A percentile compares a stretch with the other conserved stretches of the same genome.
These are phyloP conservation scores for Drosophila suboccidentalis DNA, from an alignment of 2,888 invertebrate genomes.

Conservation along the genomic window DNA sequence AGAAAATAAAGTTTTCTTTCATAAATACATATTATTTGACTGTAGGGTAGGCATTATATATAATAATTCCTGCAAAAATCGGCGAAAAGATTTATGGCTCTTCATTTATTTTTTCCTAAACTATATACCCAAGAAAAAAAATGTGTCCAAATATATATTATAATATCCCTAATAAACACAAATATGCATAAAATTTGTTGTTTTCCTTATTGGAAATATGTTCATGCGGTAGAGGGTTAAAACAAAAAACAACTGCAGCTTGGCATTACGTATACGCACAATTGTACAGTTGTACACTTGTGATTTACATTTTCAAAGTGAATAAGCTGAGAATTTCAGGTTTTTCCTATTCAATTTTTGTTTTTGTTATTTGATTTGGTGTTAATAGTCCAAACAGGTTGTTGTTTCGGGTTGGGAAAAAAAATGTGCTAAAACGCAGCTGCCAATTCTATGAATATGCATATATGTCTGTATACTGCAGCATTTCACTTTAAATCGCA, in stretches of 20 bases:
- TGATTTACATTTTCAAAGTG: conserved; percentile 18
- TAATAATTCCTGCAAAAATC: too few relatives aligned
- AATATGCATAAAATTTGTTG: too few relatives aligned
- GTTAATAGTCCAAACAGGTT: conserved; percentile 65
- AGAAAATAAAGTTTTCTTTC: too few relatives aligned
- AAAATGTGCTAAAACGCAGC: conserved; percentile 62
- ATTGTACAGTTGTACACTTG: conserved; percentile 23
- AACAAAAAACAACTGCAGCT: conserved; percentile 35
- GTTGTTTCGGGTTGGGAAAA: conserved; percentile 14
- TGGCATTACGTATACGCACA: conserved; percentile 33
- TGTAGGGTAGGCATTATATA: too few relatives aligned
- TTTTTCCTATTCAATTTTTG: conserved; percentile 37
- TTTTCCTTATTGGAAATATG: too few relatives aligned
- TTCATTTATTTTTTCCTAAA: too few relatives aligned
- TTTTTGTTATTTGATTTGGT: conserved; percentile 40
- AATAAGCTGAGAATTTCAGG: conserved; percentile 39
- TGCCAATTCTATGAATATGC: conserved; percentile 25
- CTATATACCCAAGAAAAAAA: too few relatives aligned
- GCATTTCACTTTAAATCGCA: conserved; percentile 46
- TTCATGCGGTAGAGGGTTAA: too few relatives aligned
- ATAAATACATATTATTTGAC: too few relatives aligned
- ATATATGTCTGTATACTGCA: conserved; percentile 44
- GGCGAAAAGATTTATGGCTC: too few relatives aligned
- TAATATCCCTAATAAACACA: too few relatives aligned
- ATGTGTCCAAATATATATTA: too few relatives aligned